Conservation (phyloP, 2,113 vertebrate genomes). For the Caloenas nicobarica region DNA sequence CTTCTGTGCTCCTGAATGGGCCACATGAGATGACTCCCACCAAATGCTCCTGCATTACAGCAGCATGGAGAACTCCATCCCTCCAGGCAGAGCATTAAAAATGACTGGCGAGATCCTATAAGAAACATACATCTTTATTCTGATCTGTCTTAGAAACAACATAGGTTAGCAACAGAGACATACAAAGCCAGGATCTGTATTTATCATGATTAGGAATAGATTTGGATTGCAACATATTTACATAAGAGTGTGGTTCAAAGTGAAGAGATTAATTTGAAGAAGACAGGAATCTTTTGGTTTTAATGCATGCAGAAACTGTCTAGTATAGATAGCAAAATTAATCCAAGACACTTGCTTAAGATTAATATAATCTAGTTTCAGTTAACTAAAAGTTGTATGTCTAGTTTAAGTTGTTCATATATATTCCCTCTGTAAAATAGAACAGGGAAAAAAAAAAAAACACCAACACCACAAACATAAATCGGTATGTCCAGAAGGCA, state of each 20-base stretch:
- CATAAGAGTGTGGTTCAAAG: background rate
- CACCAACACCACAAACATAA: too few species aligned
- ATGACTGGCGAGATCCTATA: background rate
- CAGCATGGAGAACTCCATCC: rapidly evolving
- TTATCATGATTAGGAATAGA: background rate
- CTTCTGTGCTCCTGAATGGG: background rate
- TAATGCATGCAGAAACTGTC: background rate
- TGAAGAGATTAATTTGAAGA: background rate
- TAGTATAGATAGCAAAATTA: background rate
- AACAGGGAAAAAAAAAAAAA: background rate
- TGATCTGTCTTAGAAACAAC: background rate
- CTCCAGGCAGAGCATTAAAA: background rate
- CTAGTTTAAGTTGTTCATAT: background rate
- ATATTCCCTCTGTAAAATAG: background rate
- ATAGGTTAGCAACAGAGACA: background rate
- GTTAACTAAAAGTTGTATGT: background rate
- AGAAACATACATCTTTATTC: background rate
- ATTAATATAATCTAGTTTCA: background rate
- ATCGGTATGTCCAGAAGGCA: background rate
- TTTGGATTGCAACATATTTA: background rate
- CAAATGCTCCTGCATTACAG: background rate
- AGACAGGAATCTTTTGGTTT: background rate
- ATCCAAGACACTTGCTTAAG: background rate
- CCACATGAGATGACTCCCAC: background rate
- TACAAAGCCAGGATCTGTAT: background rate